These are phyloP conservation scores for Helicolenus hilgendorfi DNA, from an alignment of 2,797 vertebrate species.

Conservation along the genomic window DNA sequence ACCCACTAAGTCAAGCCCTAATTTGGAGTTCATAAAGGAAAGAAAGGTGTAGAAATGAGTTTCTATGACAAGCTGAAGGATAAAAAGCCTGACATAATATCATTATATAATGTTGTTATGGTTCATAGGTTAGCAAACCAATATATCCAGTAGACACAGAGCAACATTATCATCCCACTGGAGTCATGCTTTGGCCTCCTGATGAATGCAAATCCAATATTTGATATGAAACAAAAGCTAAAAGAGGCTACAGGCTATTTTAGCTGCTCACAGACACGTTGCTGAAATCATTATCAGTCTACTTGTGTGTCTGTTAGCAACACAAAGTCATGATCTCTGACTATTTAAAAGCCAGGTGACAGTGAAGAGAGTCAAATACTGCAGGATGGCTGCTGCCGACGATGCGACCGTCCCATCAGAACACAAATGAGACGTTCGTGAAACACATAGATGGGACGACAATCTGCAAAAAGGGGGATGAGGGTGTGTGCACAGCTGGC, in stretches of 20 bases:
- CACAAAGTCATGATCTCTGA: neutral
- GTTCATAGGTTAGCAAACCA: neutral
- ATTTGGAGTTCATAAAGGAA: neutral
- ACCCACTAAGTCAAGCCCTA: neutral
- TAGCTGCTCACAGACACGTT: neutral
- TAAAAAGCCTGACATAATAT: neutral
- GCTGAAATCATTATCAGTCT: neutral
- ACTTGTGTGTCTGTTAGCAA: neutral
- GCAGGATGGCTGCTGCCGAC: neutral
- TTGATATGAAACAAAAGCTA: neutral
- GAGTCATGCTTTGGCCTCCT: neutral
- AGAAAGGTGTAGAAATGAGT: neutral
- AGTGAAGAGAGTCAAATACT: neutral
- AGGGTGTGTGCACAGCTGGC: constrained; percentile 6
- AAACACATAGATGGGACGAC: neutral
- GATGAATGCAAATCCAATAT: neutral
- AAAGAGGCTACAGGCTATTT: neutral
- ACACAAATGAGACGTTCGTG: neutral
- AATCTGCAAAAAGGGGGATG: neutral
- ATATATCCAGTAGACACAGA: neutral
- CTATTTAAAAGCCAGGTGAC: neutral
- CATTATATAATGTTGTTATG: neutral
- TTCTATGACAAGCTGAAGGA: neutral
- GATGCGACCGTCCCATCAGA: neutral
- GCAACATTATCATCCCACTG: too few relatives aligned